Evolutionary conservation across 2,888 invertebrate species (phyloP).

Genomic region (Mesodorylaimus sp.): DNA sequence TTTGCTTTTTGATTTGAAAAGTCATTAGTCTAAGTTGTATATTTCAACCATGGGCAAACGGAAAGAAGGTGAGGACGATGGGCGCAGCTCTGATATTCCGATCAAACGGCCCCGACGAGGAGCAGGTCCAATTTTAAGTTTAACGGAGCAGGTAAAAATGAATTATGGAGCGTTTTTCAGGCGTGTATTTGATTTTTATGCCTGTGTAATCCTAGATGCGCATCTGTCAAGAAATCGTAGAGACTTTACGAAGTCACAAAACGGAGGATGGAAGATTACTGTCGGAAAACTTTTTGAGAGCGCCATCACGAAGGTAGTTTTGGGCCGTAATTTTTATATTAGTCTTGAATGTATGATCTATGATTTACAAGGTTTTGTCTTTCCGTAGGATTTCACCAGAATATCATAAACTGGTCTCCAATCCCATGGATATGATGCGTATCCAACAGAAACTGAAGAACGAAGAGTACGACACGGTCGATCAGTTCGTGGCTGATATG

Average conservation of each 20-base stretch:
- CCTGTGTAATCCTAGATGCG: constrained; percentile 11
- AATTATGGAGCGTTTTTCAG: background rate
- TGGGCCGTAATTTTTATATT: constrained; percentile 40
- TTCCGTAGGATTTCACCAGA: constrained; percentile 33
- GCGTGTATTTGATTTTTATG: background rate
- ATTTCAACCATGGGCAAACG: background rate
- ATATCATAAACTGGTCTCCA: constrained; percentile 53
- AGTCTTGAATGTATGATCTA: background rate
- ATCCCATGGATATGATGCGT: constrained; percentile 80
- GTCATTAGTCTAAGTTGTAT: no score
- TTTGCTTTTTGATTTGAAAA: no score
- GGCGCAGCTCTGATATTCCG: background rate
- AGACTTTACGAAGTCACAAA: constrained; percentile 68
- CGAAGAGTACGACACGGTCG: constrained; percentile 83
- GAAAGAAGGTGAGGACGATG: background rate
- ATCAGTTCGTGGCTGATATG: constrained; percentile 71
- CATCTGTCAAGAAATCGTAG: constrained; percentile 65
- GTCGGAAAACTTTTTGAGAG: constrained; percentile 82
- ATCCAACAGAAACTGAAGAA: constrained; percentile 92
- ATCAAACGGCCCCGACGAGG: background rate
- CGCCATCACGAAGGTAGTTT: constrained; percentile 77
- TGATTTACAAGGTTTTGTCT: constrained; percentile 4
- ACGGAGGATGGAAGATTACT: constrained; percentile 73
- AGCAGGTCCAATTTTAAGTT: background rate
- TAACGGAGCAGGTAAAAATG: background rate